Evolutionary conservation across 2,797 vertebrate genomes (phyloP).

Genomic region (Anableps anableps): DNA sequence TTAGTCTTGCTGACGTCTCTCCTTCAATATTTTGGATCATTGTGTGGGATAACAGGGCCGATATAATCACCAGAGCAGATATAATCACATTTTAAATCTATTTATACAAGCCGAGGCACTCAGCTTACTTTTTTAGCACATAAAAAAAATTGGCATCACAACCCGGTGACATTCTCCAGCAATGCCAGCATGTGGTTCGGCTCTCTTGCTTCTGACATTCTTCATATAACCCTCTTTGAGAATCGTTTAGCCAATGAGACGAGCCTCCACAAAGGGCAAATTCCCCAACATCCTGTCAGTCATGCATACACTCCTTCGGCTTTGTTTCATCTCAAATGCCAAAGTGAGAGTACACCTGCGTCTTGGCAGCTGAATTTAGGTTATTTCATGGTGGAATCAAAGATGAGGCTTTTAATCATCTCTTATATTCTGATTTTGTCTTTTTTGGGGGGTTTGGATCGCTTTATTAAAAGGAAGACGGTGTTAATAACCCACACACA

Average conservation of each 20-base stretch:
- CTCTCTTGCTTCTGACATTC: constrained; percentile 40
- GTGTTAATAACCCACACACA: constrained; percentile 18
- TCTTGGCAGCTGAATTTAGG: constrained; percentile 33
- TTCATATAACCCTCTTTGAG: constrained; percentile 37
- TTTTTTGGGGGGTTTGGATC: not conserved
- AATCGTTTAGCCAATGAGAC: constrained; percentile 43
- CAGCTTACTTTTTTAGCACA: constrained; percentile 43
- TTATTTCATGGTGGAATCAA: constrained; percentile 24
- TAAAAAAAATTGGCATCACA: constrained; percentile 36
- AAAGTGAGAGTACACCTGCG: constrained; percentile 7
- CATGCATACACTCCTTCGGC: constrained; percentile 47
- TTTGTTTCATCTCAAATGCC: constrained; percentile 54
- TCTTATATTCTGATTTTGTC: not conserved
- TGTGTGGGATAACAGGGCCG: constrained; percentile 65
- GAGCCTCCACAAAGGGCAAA: constrained; percentile 45
- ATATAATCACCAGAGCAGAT: constrained; percentile 65
- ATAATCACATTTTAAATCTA: constrained; percentile 62
- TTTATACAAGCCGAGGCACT: constrained; percentile 38
- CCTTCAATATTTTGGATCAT: constrained; percentile 75
- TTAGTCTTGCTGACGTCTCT: constrained; percentile 78
- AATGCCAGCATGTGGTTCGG: not conserved
- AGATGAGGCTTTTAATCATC: constrained; percentile 8
- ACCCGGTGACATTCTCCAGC: constrained; percentile 29
- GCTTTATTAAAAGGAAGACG: constrained; percentile 15
- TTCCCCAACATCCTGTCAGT: constrained; percentile 48